Base-by-base conservation (phyloP, 2,888 invertebrate species). In the Eilema sororculum region DNA sequence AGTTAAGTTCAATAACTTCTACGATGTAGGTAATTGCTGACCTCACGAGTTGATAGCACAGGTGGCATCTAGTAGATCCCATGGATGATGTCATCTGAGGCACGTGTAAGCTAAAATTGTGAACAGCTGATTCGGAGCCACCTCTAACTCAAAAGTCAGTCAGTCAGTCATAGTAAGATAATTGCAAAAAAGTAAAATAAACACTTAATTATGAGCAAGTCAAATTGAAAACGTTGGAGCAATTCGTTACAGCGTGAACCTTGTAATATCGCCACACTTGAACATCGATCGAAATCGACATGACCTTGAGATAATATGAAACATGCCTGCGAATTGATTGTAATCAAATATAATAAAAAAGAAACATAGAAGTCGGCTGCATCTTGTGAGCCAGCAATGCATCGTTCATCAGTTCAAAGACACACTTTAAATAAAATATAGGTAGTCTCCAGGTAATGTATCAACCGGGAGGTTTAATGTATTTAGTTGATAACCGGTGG, bases 401-500 rank as follows among this genome's bases (percentile, higher is more conserved):
- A 82, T 69, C 77, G 77, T 33, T 20, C 30, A 2, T 60, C 60
- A 28, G 73, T 76, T 78, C 82, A 82, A 80, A 82, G 82, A 78
- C 75, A 86, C 84, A 84, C 80, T 78, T 77, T 79, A 77, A 87
- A 89, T 86, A 82, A 89, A 30, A 33, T 10, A 60, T 20, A 16
- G 16, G 28, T 79, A 84, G 81, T 81, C 81, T 84, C 78, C 79
- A 73, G 82, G 76, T 85, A 82, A 83, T 85, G 84, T 86, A 87
- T 83, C 77, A 85, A 87, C 89, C 90, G 89, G 89, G 89, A 87
- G 89, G 91, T 90, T 89, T 90, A 90, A 89, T 91, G 88, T 90
- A 90, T 88, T 94, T 93, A 94, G 94, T 94, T 94, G 93, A 93
- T 94, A 94, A 92, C 86, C 88, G 89, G 79, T 86, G 78, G 84